These are phyloP conservation scores for Chamaea fasciata DNA, from an alignment of 2,113 vertebrate genomes.

Conservation along the genomic window DNA sequence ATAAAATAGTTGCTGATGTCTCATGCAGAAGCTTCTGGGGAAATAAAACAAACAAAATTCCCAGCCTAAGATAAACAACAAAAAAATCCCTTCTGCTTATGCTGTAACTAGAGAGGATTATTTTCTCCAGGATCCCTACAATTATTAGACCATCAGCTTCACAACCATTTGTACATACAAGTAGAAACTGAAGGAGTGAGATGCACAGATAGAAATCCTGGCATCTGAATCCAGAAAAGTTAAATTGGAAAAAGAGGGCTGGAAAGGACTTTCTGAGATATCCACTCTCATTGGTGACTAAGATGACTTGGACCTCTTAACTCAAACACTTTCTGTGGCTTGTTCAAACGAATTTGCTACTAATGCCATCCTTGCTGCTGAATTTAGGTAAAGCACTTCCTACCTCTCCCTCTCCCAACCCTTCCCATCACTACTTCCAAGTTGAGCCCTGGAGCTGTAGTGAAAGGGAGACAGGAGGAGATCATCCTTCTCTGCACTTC, in stretches of 20 bases:
- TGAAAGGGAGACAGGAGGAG: background rate
- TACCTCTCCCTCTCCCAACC: background rate
- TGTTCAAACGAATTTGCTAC: background rate
- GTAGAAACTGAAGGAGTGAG: background rate
- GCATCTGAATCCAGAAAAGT: background rate
- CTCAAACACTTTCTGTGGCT: background rate
- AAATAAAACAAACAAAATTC: background rate
- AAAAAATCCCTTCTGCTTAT: background rate
- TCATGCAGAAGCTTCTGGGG: background rate
- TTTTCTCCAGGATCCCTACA: background rate
- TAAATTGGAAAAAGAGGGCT: background rate
- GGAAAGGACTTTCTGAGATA: background rate
- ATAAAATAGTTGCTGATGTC: background rate
- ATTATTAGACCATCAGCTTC: background rate
- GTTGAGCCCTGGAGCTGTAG: background rate
- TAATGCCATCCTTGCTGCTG: background rate
- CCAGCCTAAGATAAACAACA: background rate
- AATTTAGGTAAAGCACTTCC: background rate
- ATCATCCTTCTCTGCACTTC: background rate
- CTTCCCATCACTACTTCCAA: background rate
- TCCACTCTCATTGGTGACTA: background rate
- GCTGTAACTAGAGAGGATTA: background rate
- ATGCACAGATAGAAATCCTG: background rate
- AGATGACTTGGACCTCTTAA: background rate
- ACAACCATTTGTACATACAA: background rate